These are phyloP conservation scores for Bubo blakistoni DNA, from an alignment of 2,113 vertebrate species.

Conservation along the genomic window DNA sequence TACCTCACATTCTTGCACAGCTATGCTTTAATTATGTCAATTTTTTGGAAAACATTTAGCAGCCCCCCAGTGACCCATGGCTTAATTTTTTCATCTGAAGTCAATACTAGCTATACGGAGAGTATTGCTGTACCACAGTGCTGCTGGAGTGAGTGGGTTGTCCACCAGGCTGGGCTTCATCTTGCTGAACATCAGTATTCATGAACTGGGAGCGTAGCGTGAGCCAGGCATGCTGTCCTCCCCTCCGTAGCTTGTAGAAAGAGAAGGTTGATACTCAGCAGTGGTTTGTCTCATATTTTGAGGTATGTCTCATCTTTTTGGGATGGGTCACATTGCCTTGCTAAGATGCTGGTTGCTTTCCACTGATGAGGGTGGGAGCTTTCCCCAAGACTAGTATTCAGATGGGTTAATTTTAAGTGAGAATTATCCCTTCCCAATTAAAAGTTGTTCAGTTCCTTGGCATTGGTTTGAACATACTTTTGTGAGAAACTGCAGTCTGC, in stretches of 20 bases:
- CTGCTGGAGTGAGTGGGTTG: not conserved
- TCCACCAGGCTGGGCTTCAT: not conserved
- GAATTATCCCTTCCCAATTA: not conserved
- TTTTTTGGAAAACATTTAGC: not conserved
- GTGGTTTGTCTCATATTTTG: not conserved
- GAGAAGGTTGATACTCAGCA: not conserved
- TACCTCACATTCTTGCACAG: not conserved
- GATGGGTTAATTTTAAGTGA: not conserved
- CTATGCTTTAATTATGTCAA: not conserved
- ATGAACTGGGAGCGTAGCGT: fast-evolving
- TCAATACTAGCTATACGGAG: not conserved
- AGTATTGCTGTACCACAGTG: fast-evolving
- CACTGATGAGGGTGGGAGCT: not conserved
- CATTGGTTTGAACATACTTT: not conserved
- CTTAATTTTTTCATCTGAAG: not conserved
- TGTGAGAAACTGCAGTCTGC: not conserved
- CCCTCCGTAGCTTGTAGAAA: not conserved
- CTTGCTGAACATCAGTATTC: not conserved
- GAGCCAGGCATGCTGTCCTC: not conserved
- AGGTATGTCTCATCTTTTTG: not conserved
- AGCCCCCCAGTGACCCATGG: not conserved
- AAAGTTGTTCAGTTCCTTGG: not conserved
- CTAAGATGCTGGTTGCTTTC: not conserved
- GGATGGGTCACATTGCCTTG: fast-evolving
- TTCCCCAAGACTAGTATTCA: not conserved